Conservation (phyloP, 1,140 invertebrate species). For the Trichonephila inaurata region DNA sequence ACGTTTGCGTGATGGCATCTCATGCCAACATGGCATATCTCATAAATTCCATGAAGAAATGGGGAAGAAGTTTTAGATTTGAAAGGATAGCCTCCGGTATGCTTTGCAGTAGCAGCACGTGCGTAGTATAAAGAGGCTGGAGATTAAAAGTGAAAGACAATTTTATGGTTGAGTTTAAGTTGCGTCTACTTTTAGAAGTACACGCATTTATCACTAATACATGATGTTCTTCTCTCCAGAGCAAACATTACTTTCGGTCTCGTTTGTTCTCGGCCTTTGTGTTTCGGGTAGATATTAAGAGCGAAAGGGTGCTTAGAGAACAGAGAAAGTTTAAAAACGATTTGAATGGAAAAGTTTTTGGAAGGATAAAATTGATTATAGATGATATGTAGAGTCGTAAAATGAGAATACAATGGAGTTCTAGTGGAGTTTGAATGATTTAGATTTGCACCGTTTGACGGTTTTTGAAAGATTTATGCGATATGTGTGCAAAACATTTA, state of each 20-base stretch:
- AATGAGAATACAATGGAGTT: no score
- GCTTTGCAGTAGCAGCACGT: background rate
- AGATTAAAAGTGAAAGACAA: constrained; percentile 54
- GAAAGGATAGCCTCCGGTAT: background rate
- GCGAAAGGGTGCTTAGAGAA: background rate
- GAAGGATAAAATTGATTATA: no score
- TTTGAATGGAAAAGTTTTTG: no score
- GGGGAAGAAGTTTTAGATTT: constrained; percentile 21
- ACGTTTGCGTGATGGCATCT: constrained; percentile 3
- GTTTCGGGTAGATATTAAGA: background rate
- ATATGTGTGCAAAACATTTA: no score
- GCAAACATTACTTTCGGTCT: constrained; percentile 16
- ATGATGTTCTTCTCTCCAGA: constrained; percentile 5
- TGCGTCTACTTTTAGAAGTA: constrained; percentile 20
- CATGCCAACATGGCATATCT: background rate
- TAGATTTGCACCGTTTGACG: no score
- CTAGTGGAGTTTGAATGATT: no score
- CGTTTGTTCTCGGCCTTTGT: constrained; percentile 14
- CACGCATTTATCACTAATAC: constrained; percentile 47
- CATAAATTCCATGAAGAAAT: constrained; percentile 50
- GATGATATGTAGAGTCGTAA: no score
- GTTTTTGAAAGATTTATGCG: no score
- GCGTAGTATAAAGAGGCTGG: background rate
- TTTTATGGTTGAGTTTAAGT: constrained; percentile 55
- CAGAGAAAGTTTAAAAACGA: no score